Base-by-base conservation (phyloP, 2,113 vertebrate genomes). In the Conger conger region DNA sequence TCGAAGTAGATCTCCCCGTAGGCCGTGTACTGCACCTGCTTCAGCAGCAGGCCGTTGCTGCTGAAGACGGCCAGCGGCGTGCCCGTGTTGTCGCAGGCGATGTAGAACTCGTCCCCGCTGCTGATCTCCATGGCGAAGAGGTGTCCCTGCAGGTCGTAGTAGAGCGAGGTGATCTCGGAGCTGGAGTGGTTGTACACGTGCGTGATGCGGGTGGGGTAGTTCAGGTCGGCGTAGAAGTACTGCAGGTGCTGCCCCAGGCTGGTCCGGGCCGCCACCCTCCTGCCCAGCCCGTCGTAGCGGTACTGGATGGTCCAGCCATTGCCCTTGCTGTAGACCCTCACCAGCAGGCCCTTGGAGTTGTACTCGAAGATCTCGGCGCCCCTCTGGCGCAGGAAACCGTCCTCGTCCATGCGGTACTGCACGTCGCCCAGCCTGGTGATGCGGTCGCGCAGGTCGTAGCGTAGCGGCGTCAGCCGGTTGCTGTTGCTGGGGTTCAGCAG, bases 51-150 rank as follows among this genome's bases (percentile, higher is more conserved):
- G 77, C 98, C 98, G 0, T 99, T 99, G 93, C 97, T 99, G 88
- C 98, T 99, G 89, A 99, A 99, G 84, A 99, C 97, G 38, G 98
- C 98, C 88, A 99, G 86, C 0, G 98, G 98, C 0, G 98, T 99
- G 9, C 98, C 98, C 0, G 98, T 99, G 88, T 99, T 99, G 89
- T 99, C 98, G 4, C 97, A 98, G 0, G 98, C 98, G 33, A 99
- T 99, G 87, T 99, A 99, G 93, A 98, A 99, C 92, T 99, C 98
- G 0, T 99, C 98, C 33, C 98, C 98, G 3, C 98, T 99, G 93
- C 98, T 99, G 88, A 99, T 98, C 90, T 99, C 98, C 98, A 99
- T 99, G 8, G 98, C 98, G 88, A 99, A 99, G 80, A 99, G 96
- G 76, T 99, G 98, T 45, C 98, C 98, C 92, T 99, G 98, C 82